Evolutionary conservation across 2,113 vertebrate genomes (phyloP), one percentile per base, ranked within the genome.

Genomic region (Chionodraco myersi): DNA sequence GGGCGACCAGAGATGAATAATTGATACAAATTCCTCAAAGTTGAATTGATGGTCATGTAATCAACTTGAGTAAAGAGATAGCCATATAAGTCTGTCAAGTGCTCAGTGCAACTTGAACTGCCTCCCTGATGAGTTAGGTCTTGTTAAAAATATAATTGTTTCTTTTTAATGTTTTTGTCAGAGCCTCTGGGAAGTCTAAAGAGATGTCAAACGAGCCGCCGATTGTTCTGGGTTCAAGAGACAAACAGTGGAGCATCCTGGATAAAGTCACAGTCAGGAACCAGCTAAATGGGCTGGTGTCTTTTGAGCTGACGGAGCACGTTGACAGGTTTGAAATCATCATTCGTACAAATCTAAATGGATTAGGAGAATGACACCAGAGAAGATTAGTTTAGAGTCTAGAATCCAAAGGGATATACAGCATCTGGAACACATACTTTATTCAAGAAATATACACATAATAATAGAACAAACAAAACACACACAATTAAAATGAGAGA

Each of bases 271-370:
- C 75, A 0, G 89, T 96, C 72, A 94, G 92, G 84, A 96, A 93
- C 68, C 54, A 89, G 73, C 91, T 87, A 68, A 96, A 93, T 2
- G 95, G 96, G 14, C 91, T 97, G 77, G 93, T 97, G 74, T 95
- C 95, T 21, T 96, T 98, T 90, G 94, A 97, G 85, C n/a, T 97
- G 63, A 74, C 59, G 0, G 93, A 97, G 74, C 95, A 92, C 80
- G 91, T 95, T 82, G 95, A 97, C 74, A 96, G 96, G 96, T 97
- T 44, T 41, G 82, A 8, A 57, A 41, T 41, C 36, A 7, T 7
- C 36, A 41, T 41, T 0, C 7, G 36, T 41, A 41, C 36, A 41
- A 41, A 41, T 41, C 36, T 41, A 41, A 41, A 41, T 41, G 36
- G 36, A 30, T 30, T 6, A 41, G 30, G 30, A 30, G 30, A 30